Conservation (phyloP, 2,113 vertebrate species). For the Rhadina sibilatrix region DNA sequence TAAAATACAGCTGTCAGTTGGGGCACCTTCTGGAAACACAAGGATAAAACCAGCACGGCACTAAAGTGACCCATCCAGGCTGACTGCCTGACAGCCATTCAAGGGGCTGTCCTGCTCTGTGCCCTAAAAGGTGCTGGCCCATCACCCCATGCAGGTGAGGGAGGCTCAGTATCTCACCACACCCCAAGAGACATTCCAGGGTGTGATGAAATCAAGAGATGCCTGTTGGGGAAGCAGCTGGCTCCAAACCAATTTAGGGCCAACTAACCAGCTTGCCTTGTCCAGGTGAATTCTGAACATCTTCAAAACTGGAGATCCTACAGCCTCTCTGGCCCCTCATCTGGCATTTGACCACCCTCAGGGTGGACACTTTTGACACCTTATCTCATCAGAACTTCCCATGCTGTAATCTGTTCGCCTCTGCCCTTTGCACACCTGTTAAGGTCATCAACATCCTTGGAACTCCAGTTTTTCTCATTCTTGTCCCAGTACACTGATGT, state of each 20-base stretch:
- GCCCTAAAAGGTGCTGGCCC: neutral
- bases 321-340: neutral
- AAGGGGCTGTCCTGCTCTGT: neutral
- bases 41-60: neutral
- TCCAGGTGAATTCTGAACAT: neutral
- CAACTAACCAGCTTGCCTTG: neutral
- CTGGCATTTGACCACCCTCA: neutral
- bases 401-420: neutral
- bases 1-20: neutral
- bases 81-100: neutral
- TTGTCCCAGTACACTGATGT: accelerated
- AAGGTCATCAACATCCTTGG: neutral
- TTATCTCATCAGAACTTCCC: neutral
- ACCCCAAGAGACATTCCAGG: neutral
- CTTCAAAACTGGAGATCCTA: neutral
- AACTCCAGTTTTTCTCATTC: neutral
- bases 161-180: neutral
- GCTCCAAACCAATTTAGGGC: neutral
- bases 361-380: neutral
- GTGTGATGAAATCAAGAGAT: neutral
- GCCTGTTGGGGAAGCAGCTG: accelerated
- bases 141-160: neutral
- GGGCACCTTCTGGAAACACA: neutral
- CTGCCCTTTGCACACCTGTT: neutral
- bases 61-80: neutral